A percentile compares a stretch with the other conserved stretches of the same genome.
These are phyloP conservation scores for Caenorhabditis sp. DNA, from an alignment of 2,888 invertebrate genomes.

Conservation along the genomic window DNA sequence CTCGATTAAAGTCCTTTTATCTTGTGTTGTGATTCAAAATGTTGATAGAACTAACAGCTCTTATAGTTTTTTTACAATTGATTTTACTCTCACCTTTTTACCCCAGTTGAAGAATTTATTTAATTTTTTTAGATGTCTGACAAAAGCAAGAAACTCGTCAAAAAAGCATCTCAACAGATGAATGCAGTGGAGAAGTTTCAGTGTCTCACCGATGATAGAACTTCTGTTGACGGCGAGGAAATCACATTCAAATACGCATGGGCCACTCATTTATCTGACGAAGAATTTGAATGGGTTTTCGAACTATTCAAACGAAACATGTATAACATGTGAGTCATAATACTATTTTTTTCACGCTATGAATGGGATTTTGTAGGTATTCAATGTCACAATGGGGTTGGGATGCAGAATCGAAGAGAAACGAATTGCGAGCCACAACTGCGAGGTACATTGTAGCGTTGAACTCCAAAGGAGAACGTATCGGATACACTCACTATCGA, in stretches of 20 bases:
- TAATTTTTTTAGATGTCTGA: conserved; percentile 72
- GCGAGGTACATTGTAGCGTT: conserved; percentile 70
- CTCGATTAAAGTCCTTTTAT: neutral
- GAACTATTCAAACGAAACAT: conserved; percentile 64
- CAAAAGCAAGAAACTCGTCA: conserved; percentile 75
- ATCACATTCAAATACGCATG: conserved; percentile 54
- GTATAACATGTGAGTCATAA: conserved; percentile 56
- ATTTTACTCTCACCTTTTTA: too few species aligned
- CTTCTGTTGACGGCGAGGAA: conserved; percentile 53
- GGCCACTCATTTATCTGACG: conserved; percentile 61
- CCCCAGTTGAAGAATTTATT: too few species aligned
- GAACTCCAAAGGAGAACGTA: conserved; percentile 70
- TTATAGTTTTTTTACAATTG: too few species aligned
- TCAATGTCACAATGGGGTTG: conserved; percentile 79
- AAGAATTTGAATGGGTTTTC: conserved; percentile 58
- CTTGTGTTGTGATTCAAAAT: neutral
- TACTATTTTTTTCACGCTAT: neutral
- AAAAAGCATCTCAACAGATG: conserved; percentile 58
- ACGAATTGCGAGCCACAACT: conserved; percentile 73
- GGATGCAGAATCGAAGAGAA: conserved; percentile 73
- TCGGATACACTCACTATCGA: conserved; percentile 84
- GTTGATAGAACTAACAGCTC: too few species aligned
- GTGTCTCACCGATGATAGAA: conserved; percentile 36
- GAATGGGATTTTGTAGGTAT: conserved; percentile 69
- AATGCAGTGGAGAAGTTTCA: conserved; percentile 51